A percentile compares a stretch with the other conserved stretches of the same genome.
phyloP scores from a whole-genome alignment of 2,888 invertebrate genomes.

The Lathronympha strigana region DNA sequence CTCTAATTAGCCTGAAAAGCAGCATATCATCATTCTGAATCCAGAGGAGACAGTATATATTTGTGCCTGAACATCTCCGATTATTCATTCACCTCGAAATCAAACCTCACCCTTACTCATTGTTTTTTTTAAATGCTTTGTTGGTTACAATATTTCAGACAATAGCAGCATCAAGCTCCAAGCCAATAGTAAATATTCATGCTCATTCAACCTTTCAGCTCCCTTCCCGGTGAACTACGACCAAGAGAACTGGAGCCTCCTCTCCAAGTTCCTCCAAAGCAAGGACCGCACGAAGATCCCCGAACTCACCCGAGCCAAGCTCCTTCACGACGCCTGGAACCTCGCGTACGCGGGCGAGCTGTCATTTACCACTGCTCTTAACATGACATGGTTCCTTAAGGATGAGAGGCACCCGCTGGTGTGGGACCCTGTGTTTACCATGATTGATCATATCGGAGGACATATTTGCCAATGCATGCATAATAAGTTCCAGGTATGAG shows the following conservation, averaged over 20 bases:
- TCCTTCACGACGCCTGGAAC: conserved; percentile 91
- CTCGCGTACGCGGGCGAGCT: conserved; percentile 91
- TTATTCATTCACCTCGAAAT: no score
- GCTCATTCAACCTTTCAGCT: conserved; percentile 81
- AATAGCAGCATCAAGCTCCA: no score
- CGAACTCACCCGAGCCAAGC: conserved; percentile 88
- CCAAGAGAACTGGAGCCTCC: conserved; percentile 88
- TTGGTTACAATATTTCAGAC: no score
- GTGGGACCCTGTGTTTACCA: conserved; percentile 93
- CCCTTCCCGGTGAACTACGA: conserved; percentile 95
- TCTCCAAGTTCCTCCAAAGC: conserved; percentile 86
- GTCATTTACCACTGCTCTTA: conserved; percentile 89
- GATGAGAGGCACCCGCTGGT: conserved; percentile 89
- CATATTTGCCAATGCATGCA: conserved; percentile 87
- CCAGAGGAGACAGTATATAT: no score
- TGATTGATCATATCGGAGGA: conserved; percentile 91
- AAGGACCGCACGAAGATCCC: conserved; percentile 85
- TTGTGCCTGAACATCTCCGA: no score
- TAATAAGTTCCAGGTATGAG: conserved; percentile 88
- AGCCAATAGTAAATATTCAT: neutral
- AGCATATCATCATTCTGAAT: no score
- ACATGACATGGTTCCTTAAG: conserved; percentile 91
- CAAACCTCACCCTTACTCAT: no score
- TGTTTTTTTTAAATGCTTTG: no score
- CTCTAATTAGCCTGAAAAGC: no score